A percentile compares a stretch with the other conserved stretches of the same genome.
Evolutionary conservation across 2,113 vertebrate genomes (phyloP).

Genomic region (Sterna hirundo): DNA sequence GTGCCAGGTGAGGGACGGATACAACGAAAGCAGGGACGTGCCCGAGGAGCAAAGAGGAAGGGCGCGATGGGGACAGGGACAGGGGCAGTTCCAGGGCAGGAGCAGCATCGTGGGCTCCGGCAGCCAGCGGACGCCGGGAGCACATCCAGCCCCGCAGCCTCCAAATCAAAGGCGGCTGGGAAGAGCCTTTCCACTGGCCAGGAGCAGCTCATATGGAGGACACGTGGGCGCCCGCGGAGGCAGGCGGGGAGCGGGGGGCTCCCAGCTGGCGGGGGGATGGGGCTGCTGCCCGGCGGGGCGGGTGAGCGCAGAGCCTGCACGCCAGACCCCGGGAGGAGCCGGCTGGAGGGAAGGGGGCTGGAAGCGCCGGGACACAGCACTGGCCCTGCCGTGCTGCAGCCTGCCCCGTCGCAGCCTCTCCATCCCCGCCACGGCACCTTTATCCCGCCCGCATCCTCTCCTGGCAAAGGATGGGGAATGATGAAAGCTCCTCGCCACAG

Average conservation of each 20-base stretch:
- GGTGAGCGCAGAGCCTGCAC: background rate
- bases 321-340: background rate
- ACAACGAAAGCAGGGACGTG: background rate
- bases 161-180: constrained; percentile 8
- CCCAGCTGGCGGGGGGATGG: background rate
- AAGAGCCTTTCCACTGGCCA: background rate
- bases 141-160: background rate
- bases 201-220: constrained; percentile 22
- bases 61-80: background rate
- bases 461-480: background rate
- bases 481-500: constrained; percentile 27
- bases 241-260: background rate
- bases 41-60: background rate
- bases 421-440: background rate
- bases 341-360: background rate
- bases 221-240: background rate
- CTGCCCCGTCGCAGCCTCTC: background rate
- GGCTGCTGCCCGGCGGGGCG: background rate
- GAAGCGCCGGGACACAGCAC: fast-evolving
- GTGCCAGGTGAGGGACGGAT: fast-evolving
- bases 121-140: fast-evolving
- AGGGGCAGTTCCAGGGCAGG: background rate
- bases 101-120: background rate
- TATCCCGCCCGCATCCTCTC: background rate
- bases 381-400: background rate